Evolutionary conservation across 2,797 vertebrate species (phyloP).

Genomic region (Anguilla anguilla): DNA sequence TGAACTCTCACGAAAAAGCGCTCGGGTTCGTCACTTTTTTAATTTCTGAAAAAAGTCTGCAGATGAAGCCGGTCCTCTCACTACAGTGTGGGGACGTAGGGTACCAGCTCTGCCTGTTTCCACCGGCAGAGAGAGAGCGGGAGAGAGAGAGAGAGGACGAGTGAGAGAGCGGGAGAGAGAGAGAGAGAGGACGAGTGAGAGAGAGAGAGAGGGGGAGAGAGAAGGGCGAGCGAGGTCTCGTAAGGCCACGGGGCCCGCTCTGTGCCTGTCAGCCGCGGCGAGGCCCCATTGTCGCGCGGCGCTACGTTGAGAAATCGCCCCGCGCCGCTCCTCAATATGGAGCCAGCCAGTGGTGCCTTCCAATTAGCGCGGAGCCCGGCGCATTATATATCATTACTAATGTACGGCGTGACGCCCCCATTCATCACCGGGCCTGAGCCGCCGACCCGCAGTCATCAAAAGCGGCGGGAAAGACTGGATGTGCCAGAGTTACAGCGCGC

Average conservation of each 20-base stretch:
- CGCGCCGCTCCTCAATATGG: slow-evolving; percentile 30
- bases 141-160: neutral
- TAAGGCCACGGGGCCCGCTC: neutral
- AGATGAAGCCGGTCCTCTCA: neutral
- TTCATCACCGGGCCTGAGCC: slow-evolving; percentile 39
- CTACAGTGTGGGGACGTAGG: neutral
- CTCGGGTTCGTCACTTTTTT: neutral
- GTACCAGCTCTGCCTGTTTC: neutral
- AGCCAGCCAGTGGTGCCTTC: slow-evolving; percentile 32
- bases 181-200: neutral
- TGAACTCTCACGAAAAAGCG: neutral
- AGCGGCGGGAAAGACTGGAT: slow-evolving; percentile 22
- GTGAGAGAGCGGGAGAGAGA: neutral
- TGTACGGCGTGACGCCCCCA: slow-evolving; percentile 40
- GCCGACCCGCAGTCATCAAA: slow-evolving; percentile 32
- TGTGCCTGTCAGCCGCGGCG: neutral
- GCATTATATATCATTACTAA: slow-evolving; percentile 52
- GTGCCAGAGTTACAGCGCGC: slow-evolving; percentile 21
- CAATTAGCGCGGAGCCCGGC: slow-evolving; percentile 43
- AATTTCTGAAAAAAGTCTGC: too few relatives aligned
- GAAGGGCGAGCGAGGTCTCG: neutral
- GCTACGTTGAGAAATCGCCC: slow-evolving; percentile 37
- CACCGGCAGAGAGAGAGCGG: neutral
- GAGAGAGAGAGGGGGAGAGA: neutral
- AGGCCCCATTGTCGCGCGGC: neutral